phyloP scores from a whole-genome alignment of 2,113 vertebrate genomes.

The Coptodon rendalli region DNA sequence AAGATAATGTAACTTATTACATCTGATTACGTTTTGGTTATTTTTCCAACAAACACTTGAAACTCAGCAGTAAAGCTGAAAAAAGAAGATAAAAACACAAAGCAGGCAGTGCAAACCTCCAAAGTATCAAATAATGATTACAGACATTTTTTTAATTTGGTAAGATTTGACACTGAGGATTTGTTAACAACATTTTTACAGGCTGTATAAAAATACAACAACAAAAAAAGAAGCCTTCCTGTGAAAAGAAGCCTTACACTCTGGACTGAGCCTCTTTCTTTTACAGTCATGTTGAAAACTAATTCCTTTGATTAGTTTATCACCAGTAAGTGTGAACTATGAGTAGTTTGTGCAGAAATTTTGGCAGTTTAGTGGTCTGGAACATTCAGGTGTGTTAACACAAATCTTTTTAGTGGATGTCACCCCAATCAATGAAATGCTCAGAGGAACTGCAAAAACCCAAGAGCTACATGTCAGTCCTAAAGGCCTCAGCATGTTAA shows the following conservation, averaged over 20 bases:
- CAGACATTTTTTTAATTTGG: background rate
- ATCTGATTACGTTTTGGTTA: background rate
- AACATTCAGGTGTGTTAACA: background rate
- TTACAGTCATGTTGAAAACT: background rate
- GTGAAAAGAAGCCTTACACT: background rate
- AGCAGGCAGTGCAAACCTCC: background rate
- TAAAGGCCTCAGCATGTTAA: background rate
- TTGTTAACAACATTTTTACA: background rate
- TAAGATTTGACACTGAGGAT: background rate
- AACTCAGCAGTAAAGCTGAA: background rate
- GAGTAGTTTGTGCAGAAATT: background rate
- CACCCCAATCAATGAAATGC: background rate
- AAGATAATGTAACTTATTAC: background rate
- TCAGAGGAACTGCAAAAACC: background rate
- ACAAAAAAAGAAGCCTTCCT: background rate
- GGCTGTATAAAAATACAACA: background rate
- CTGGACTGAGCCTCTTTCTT: background rate
- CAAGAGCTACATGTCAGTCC: background rate
- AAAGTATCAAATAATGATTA: background rate
- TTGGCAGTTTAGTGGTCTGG: background rate
- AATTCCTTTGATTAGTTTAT: background rate
- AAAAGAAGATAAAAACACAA: background rate
- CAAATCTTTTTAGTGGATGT: background rate
- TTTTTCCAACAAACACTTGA: background rate
- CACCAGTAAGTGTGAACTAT: background rate